Base-by-base conservation (phyloP, 2,113 vertebrate species). In the Thalassoma bifasciatum region DNA sequence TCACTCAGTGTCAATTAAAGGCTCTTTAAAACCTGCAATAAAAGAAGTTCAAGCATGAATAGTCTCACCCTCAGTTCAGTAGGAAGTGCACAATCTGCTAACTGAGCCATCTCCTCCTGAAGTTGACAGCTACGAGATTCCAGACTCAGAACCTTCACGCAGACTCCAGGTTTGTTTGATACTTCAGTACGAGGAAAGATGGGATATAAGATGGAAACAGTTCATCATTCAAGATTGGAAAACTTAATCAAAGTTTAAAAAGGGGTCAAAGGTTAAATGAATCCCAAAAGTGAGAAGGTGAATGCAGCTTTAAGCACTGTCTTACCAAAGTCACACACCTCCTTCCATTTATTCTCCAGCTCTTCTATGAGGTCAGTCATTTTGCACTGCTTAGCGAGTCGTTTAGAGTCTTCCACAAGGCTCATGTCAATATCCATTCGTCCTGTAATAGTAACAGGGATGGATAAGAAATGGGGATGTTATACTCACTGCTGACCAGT, bases 341-440 rank as follows among this genome's bases (percentile, higher is more conserved):
- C 95, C 91, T 96, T 97, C 69, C 95, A 96, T 87, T 97, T 97
- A 84, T 93, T 96, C 84, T 99, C 96, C 86, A 99, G 93, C 81
- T 96, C 95, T 1, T 95, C 91, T 0, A 98, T 97, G 60, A 99
- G 95, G 75, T 95, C 95, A 53, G 94, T 88, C 85, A 98, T 95
- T 74, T 95, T 95, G 84, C 97, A 99, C 92, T 99, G 98, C 82
- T 97, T 99, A 67, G 97, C 97, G 54, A 99, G 90, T 54, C 96
- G 93, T 82, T 95, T 96, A 67, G 95, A 97, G 72, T 99, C 97
- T 21, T 92, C 95, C 24, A 99, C 93, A 0, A 98, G 96, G 74
- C 95, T 97, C 64, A 99, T 94, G 0, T 98, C 95, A 0, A 98
- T 91, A 67, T 99, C 96, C 82, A 98, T 91, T 21, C 95, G 92